phyloP scores from a whole-genome alignment of 2,888 invertebrate genomes.

The Bombylius major region DNA sequence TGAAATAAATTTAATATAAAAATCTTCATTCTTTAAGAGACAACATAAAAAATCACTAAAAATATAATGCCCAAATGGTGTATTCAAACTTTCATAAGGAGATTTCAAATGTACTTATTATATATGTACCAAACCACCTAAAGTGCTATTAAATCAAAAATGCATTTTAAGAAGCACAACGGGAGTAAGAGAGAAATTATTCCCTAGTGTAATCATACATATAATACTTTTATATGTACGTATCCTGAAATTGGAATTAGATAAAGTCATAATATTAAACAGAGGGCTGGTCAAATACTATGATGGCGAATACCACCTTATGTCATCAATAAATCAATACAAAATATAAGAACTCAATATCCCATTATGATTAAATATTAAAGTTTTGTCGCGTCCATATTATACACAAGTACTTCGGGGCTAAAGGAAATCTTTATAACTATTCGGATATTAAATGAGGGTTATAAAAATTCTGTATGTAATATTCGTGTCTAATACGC shows the following conservation, averaged over 20 bases:
- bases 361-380: slow-evolving; percentile 10
- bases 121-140: background rate
- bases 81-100: slow-evolving; percentile 1
- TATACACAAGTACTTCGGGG: background rate
- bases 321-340: slow-evolving; percentile 7
- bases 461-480: no score
- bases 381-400: slow-evolving; percentile 1
- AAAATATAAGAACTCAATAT: slow-evolving; percentile 9
- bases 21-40: no score
- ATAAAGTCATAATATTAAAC: background rate
- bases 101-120: no score
- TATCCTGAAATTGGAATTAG: slow-evolving; percentile 9
- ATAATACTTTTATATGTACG: no score
- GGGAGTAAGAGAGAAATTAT: slow-evolving; percentile 8
- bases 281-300: background rate
- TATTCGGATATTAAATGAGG: no score
- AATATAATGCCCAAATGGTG: slow-evolving; percentile 9
- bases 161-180: slow-evolving; percentile 10
- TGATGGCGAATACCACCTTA: slow-evolving; percentile 3
- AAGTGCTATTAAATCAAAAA: slow-evolving; percentile 11
- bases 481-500: no score
- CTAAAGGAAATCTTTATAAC: no score
- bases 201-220: slow-evolving; percentile 9
- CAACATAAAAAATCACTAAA: background rate
- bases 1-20: no score